Evolutionary conservation across 2,113 vertebrate species (phyloP).

Genomic region (Paratilapia polleni): DNA sequence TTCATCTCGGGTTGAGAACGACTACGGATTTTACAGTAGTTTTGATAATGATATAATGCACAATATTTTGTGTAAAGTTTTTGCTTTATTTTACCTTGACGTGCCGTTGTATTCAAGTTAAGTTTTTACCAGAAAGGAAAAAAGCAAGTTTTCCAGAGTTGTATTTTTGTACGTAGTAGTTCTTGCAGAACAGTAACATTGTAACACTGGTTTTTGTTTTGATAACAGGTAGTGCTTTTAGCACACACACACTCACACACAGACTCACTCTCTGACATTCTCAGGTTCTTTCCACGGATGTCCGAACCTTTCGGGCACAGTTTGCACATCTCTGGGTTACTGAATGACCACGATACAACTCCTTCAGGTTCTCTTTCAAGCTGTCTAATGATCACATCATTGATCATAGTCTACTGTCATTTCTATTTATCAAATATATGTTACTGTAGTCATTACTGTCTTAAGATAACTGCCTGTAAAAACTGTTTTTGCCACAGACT

Average conservation of each 20-base stretch:
- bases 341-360: conserved; percentile 67
- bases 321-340: conserved; percentile 75
- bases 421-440: conserved; percentile 67
- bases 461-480: conserved; percentile 69
- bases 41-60: conserved; percentile 66
- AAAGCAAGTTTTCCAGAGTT: conserved; percentile 63
- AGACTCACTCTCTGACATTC: conserved; percentile 63
- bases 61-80: conserved; percentile 55
- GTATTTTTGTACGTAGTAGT: conserved; percentile 70
- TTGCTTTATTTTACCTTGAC: conserved; percentile 46
- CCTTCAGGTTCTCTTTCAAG: conserved; percentile 70
- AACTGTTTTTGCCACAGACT: conserved; percentile 51
- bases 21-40: conserved; percentile 42
- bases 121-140: conserved; percentile 43
- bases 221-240: conserved; percentile 73
- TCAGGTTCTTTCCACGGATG: conserved; percentile 75
- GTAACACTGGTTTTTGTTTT: conserved; percentile 74
- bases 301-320: conserved; percentile 64
- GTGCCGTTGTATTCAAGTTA: conserved; percentile 50
- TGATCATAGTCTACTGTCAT: conserved; percentile 64
- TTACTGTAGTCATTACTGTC: conserved; percentile 76
- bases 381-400: conserved; percentile 55
- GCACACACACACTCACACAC: conserved; percentile 62
- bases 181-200: conserved; percentile 74
- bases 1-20: conserved; percentile 33